These are phyloP conservation scores for Drosophila setosimentum DNA, from an alignment of 2,888 invertebrate species.

Conservation along the genomic window DNA sequence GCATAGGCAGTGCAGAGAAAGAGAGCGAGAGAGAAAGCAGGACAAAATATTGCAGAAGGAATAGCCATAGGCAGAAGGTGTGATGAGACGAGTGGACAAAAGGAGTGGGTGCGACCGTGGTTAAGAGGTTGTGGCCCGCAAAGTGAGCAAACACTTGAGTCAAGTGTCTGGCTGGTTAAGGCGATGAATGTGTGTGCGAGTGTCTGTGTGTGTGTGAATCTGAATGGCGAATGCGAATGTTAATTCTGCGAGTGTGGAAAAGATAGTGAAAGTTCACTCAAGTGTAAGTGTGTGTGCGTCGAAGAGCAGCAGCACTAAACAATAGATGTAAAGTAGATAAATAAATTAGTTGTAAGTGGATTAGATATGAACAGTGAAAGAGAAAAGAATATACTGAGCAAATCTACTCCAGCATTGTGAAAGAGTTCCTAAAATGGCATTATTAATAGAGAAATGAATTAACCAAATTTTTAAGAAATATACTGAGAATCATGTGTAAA, in stretches of 20 bases:
- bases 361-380: constrained; percentile 7
- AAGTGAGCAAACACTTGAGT: constrained; percentile 78
- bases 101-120: constrained; percentile 12
- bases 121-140: constrained; percentile 62
- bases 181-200: constrained; percentile 40
- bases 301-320: constrained; percentile 38
- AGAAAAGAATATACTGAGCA: neutral
- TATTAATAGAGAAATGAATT: neutral
- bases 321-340: constrained; percentile 42
- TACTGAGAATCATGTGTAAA: neutral
- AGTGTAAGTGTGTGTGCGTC: constrained; percentile 39
- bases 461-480: neutral
- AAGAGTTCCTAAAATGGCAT: neutral
- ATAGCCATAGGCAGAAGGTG: constrained; percentile 15
- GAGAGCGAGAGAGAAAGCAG: neutral
- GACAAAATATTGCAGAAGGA: constrained; percentile 6
- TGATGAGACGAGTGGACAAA: constrained; percentile 11
- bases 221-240: constrained; percentile 45
- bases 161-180: constrained; percentile 77
- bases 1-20: constrained; percentile 32
- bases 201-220: constrained; percentile 31
- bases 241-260: constrained; percentile 29
- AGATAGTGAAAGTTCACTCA: constrained; percentile 57
- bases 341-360: constrained; percentile 44
- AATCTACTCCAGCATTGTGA: neutral